phyloP scores from a whole-genome alignment of 2,797 vertebrate genomes.

The Pachyuromys duprasi region DNA sequence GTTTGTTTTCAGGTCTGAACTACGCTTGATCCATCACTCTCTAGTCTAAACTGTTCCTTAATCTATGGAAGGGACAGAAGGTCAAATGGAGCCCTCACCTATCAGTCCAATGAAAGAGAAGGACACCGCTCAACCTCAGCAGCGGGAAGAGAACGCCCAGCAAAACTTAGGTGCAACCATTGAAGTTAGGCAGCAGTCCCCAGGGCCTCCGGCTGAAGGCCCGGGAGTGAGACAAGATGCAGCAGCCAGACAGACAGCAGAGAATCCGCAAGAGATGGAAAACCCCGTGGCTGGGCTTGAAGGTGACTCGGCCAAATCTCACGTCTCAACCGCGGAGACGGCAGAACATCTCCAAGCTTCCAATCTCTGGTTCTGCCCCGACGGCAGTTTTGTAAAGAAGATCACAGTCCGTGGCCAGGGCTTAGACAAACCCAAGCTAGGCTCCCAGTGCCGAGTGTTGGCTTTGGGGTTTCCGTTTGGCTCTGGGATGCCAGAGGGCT shows the following conservation, averaged over 20 bases:
- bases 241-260: neutral
- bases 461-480: slow-evolving; percentile 71
- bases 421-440: slow-evolving; percentile 88
- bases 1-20: slow-evolving; percentile 57
- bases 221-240: slow-evolving; percentile 59
- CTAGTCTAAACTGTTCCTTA: neutral
- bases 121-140: slow-evolving; percentile 10
- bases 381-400: slow-evolving; percentile 85
- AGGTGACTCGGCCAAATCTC: neutral
- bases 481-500: slow-evolving; percentile 74
- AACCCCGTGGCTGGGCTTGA: slow-evolving; percentile 57
- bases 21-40: neutral
- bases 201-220: neutral
- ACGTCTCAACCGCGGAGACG: slow-evolving; percentile 13
- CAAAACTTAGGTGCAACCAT: neutral
- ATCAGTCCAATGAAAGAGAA: slow-evolving; percentile 11
- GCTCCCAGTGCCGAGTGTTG: slow-evolving; percentile 89
- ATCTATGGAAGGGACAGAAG: slow-evolving; percentile 21
- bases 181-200: slow-evolving; percentile 30
- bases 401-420: slow-evolving; percentile 76
- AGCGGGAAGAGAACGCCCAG: neutral
- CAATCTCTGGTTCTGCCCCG: slow-evolving; percentile 82
- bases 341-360: slow-evolving; percentile 7
- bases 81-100: slow-evolving; percentile 60
- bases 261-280: slow-evolving; percentile 79